Percentiles rank a stretch among this genome's conserved stretches.
These are phyloP conservation scores for Cryptotermes secundus DNA, from an alignment of 1,140 invertebrate genomes.

Conservation along the genomic window DNA sequence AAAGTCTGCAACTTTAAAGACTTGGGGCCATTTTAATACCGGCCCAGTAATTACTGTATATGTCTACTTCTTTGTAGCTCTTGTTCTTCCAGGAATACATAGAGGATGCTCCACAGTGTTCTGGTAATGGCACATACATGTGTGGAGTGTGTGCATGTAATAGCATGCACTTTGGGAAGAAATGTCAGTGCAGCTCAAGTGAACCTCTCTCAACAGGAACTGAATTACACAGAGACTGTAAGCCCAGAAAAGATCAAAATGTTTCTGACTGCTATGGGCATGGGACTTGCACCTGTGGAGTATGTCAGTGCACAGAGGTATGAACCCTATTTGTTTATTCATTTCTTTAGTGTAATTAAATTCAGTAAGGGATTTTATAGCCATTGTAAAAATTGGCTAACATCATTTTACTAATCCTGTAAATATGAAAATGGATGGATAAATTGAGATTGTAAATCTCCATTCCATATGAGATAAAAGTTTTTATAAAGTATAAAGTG, in stretches of 20 bases:
- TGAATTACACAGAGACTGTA: constrained; percentile 44
- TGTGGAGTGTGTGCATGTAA: constrained; percentile 90
- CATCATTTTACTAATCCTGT: no score
- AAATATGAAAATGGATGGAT: no score
- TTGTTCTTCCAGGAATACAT: constrained; percentile 46
- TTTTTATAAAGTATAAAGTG: no score
- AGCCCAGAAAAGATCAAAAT: constrained; percentile 67
- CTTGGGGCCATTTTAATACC: no score
- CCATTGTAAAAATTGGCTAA: no score
- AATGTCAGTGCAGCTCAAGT: constrained; percentile 76
- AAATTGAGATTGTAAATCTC: no score
- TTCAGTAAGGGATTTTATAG: no score
- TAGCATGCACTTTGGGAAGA: constrained; percentile 73
- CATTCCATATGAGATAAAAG: no score
- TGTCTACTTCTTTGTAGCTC: neutral
- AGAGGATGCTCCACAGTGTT: constrained; percentile 60
- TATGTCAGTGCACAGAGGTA: constrained; percentile 64
- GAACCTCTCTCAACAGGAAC: neutral
- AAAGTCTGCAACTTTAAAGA: no score
- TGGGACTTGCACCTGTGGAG: constrained; percentile 78
- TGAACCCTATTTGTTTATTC: no score
- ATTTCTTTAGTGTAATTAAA: no score
- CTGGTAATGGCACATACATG: constrained; percentile 64
- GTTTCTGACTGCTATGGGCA: constrained; percentile 70
- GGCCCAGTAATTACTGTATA: no score